These are phyloP conservation scores for Pyrrhia umbra DNA, from an alignment of 2,888 invertebrate genomes.

Conservation along the genomic window DNA sequence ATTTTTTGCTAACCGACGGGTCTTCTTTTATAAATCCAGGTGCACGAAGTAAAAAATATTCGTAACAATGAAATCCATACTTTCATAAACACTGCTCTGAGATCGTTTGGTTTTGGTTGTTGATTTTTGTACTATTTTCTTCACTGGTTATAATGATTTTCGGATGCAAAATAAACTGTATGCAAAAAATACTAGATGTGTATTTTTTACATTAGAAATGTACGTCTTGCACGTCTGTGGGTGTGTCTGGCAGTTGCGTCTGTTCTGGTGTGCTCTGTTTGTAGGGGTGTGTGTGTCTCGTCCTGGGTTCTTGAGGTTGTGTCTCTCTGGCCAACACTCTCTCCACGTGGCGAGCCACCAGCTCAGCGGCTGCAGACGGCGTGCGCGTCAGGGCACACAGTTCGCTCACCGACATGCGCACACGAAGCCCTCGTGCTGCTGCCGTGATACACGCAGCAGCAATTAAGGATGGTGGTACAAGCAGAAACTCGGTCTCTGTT, in stretches of 20 bases:
- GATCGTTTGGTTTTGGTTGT: conserved; percentile 73
- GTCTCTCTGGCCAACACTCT: conserved; percentile 90
- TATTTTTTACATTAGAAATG: conserved; percentile 82
- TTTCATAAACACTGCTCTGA: conserved; percentile 72
- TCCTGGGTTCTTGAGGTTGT: conserved; percentile 84
- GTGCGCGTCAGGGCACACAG: conserved; percentile 86
- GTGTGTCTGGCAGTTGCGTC: conserved; percentile 89
- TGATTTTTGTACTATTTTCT: conserved; percentile 62
- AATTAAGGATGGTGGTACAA: conserved; percentile 92
- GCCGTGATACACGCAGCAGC: conserved; percentile 93
- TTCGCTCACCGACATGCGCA: conserved; percentile 83
- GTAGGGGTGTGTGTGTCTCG: conserved; percentile 73
- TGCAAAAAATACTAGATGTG: conserved; percentile 18
- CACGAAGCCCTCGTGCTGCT: conserved; percentile 91
- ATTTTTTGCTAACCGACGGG: conserved; percentile 65
- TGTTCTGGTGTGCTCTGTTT: conserved; percentile 79
- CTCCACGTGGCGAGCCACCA: conserved; percentile 90
- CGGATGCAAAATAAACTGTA: conserved; percentile 15
- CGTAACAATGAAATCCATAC: conserved; percentile 76
- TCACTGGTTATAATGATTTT: conserved; percentile 16
- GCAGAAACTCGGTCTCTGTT: conserved; percentile 93
- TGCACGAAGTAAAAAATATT: conserved; percentile 78
- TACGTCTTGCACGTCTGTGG: conserved; percentile 92
- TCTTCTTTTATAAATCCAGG: conserved; percentile 78
- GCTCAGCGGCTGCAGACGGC: conserved; percentile 87